A percentile compares a stretch with the other conserved stretches of the same genome.
Evolutionary conservation across 2,113 vertebrate genomes (phyloP).

Genomic region (Holacanthus passer): DNA sequence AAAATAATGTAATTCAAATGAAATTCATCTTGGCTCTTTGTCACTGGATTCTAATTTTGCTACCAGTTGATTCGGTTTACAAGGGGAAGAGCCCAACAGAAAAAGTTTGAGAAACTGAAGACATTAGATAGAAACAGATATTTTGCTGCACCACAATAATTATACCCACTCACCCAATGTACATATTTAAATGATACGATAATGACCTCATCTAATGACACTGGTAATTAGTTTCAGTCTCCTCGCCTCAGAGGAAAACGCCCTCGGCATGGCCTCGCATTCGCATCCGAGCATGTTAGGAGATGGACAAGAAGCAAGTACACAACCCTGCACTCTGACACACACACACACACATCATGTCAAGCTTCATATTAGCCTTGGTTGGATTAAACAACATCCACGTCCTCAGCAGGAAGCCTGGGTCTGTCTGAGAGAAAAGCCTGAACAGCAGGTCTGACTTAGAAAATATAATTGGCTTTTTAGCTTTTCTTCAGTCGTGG

Average conservation of each 20-base stretch:
- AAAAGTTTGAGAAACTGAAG: not conserved
- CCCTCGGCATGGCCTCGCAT: not conserved
- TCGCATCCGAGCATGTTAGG: not conserved
- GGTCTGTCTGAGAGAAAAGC: constrained; percentile 53
- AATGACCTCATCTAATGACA: not conserved
- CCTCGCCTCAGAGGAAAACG: not conserved
- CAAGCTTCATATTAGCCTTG: constrained; percentile 24
- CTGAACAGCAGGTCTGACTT: constrained; percentile 38
- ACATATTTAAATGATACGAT: not conserved
- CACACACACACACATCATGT: constrained; percentile 1
- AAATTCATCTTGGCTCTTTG: not conserved
- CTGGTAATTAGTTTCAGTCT: not conserved
- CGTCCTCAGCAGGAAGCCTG: constrained; percentile 57
- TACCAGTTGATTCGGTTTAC: too few relatives aligned
- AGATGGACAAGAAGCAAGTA: constrained; percentile 10
- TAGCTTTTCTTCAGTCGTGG: constrained; percentile 17
- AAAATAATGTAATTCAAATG: not conserved
- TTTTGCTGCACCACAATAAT: not conserved
- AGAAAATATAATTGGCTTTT: constrained; percentile 51
- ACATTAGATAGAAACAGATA: not conserved
- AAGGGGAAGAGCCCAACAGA: too few relatives aligned
- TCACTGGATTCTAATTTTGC: too few relatives aligned
- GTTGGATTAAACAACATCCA: constrained; percentile 53
- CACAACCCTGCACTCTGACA: not conserved
- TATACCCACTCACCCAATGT: not conserved